Evolutionary conservation across 1,140 invertebrate genomes (phyloP).

Genomic region (Dolichoris vasculosae): DNA sequence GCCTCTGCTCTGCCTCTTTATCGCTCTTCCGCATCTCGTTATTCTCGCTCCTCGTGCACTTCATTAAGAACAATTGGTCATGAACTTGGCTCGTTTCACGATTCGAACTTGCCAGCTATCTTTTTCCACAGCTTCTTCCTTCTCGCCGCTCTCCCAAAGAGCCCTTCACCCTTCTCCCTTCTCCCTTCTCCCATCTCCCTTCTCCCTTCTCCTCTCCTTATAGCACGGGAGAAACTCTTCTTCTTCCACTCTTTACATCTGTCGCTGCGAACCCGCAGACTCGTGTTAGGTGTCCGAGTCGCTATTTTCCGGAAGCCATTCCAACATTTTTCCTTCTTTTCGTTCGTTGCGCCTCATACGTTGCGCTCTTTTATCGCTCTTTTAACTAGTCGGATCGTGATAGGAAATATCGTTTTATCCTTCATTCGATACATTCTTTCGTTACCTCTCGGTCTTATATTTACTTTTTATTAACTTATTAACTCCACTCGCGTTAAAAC

Average conservation of each 20-base stretch:
- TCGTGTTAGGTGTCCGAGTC: constrained; percentile 38
- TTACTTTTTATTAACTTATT: background rate
- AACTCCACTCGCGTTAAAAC: background rate
- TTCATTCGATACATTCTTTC: background rate
- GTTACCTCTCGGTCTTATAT: background rate
- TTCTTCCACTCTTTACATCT: constrained; percentile 5
- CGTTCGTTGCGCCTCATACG: background rate
- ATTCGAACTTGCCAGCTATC: constrained; percentile 36
- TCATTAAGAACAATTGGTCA: constrained; percentile 53
- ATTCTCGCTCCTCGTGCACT: constrained; percentile 50
- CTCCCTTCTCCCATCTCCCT: background rate
- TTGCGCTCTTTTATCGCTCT: background rate
- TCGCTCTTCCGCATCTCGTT: constrained; percentile 49
- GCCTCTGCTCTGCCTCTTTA: constrained; percentile 23
- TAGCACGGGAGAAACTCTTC: background rate
- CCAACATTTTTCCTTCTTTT: background rate
- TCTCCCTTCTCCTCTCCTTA: background rate
- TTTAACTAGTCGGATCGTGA: too few relatives aligned
- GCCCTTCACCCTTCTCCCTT: background rate
- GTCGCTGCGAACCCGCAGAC: background rate
- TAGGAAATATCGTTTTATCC: background rate
- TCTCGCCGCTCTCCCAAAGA: background rate
- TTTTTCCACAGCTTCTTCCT: constrained; percentile 13
- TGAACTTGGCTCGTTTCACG: constrained; percentile 47
- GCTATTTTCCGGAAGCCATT: constrained; percentile 48